Percentiles rank a stretch among this genome's conserved stretches.
phyloP scores from a whole-genome alignment of 2,888 invertebrate genomes.

The Agrotis ipsilon region DNA sequence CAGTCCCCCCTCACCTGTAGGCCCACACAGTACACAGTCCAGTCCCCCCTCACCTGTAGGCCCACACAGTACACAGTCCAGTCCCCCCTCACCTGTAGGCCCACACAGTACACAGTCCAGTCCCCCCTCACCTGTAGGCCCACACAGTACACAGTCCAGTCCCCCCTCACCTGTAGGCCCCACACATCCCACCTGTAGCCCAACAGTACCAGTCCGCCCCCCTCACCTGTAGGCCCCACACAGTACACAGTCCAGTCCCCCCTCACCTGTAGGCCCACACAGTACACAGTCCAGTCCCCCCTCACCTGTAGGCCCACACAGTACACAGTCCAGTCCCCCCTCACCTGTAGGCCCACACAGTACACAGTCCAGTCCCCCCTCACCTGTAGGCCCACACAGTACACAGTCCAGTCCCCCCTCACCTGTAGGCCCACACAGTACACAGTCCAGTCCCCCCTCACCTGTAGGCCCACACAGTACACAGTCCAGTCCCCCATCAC shows the following conservation, averaged over 20 bases:
- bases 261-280: conserved; percentile 96
- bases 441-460: no score
- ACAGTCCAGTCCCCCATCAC: conserved; percentile 76
- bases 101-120: no score
- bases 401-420: background rate
- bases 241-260: no score
- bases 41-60: conserved; percentile 93
- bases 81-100: no score
- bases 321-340: conserved; percentile 5
- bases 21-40: conserved; percentile 93
- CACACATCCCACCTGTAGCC: conserved; percentile 93
- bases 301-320: conserved; percentile 97
- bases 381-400: conserved; percentile 98
- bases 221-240: no score
- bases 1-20: conserved; percentile 92
- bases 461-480: no score
- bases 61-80: conserved; percentile 96
- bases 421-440: conserved; percentile 98
- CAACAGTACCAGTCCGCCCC: no score
- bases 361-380: background rate
- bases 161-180: conserved; percentile 95
- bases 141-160: conserved; percentile 91
- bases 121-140: conserved; percentile 94
- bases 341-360: no score
- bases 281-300: no score